These are phyloP conservation scores for Chloroclysta siterata DNA, from an alignment of 2,888 invertebrate species.

Conservation along the genomic window DNA sequence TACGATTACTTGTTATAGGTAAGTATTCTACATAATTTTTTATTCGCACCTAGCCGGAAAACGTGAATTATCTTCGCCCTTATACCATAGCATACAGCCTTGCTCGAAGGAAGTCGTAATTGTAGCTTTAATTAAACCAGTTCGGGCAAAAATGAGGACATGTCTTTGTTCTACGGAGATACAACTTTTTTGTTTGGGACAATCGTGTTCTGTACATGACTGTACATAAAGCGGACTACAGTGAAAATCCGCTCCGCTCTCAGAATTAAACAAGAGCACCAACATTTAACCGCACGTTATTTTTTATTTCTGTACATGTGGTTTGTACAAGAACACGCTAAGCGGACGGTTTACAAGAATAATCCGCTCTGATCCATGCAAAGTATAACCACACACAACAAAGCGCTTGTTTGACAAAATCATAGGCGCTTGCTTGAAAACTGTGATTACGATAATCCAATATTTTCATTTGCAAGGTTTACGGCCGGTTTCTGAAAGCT, in stretches of 20 bases:
- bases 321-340: not conserved
- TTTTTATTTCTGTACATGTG: not conserved
- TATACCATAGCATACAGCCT: slow-evolving; percentile 42
- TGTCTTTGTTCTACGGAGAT: slow-evolving; percentile 49
- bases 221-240: slow-evolving; percentile 6
- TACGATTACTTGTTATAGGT: not conserved
- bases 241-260: slow-evolving; percentile 5
- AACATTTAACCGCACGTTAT: not conserved
- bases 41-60: slow-evolving; percentile 25
- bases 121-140: slow-evolving; percentile 62
- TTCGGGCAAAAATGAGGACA: slow-evolving; percentile 48
- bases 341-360: not conserved
- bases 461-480: no score
- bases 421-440: not conserved
- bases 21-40: slow-evolving; percentile 19
- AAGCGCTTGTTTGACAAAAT: not conserved
- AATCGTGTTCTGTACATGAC: slow-evolving; percentile 6
- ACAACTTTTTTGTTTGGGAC: slow-evolving; percentile 33
- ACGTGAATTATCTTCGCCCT: slow-evolving; percentile 29
- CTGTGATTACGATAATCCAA: slow-evolving; percentile 2
- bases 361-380: not conserved
- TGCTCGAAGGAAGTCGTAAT: slow-evolving; percentile 71
- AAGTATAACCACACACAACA: no score
- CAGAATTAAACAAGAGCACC: not conserved
- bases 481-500: no score